Percentiles rank a stretch among this genome's conserved stretches.
Conservation (phyloP, 2,888 invertebrate genomes). For the Agrotis ipsilon region DNA sequence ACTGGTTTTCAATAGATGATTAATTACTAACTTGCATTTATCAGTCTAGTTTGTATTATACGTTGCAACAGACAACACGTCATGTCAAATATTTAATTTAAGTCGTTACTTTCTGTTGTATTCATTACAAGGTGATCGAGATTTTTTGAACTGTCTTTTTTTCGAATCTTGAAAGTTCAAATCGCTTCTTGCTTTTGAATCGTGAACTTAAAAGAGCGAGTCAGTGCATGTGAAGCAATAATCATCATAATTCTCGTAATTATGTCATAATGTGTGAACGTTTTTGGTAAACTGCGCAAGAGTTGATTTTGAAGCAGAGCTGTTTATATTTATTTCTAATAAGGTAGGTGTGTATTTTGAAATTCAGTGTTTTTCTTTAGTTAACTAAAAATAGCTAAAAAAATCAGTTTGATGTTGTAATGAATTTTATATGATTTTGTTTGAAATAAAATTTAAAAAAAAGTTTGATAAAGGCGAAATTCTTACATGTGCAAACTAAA, state of each 20-base stretch:
- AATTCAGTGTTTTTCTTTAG: not conserved
- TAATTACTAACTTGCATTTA: not conserved
- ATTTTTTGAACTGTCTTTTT: not conserved
- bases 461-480: too few relatives aligned
- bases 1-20: not conserved
- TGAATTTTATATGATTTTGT: not conserved
- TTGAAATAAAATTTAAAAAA: too few relatives aligned
- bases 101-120: not conserved
- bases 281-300: conserved; percentile 17
- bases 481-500: conserved; percentile 14
- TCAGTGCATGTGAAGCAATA: conserved; percentile 3
- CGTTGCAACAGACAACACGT: not conserved
- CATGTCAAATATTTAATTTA: not conserved
- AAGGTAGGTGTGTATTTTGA: not conserved
- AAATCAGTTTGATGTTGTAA: not conserved
- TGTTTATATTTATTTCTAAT: not conserved
- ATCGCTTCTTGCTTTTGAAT: too few relatives aligned
- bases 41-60: not conserved
- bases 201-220: too few relatives aligned
- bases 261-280: too few relatives aligned
- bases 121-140: conserved; percentile 3
- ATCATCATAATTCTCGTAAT: not conserved
- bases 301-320: conserved; percentile 6
- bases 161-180: not conserved
- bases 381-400: not conserved